Percentiles rank a stretch among this genome's conserved stretches.
Evolutionary conservation across 2,888 invertebrate genomes (phyloP).

Genomic region (Eudasyphora cyanicolor): DNA sequence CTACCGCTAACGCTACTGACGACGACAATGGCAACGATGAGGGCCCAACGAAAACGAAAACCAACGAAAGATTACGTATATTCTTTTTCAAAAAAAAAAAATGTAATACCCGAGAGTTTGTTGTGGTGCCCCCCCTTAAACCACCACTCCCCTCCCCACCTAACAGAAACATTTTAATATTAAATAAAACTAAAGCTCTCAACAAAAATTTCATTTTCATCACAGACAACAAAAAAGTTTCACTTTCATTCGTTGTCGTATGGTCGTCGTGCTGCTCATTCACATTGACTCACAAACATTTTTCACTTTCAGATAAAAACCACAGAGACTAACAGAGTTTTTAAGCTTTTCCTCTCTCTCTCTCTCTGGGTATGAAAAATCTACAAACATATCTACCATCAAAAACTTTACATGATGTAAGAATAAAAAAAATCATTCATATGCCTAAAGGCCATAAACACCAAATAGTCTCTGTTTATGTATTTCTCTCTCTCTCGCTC

Average conservation of each 20-base stretch:
- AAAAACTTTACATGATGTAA: constrained; percentile 34
- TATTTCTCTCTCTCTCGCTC: not conserved
- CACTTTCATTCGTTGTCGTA: constrained; percentile 59
- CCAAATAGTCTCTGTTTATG: constrained; percentile 17
- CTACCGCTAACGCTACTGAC: constrained; percentile 24
- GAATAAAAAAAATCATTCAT: constrained; percentile 51
- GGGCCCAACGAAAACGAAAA: constrained; percentile 20
- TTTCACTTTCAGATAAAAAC: constrained; percentile 46
- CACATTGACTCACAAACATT: not conserved
- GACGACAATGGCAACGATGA: not conserved
- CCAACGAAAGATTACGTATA: constrained; percentile 60
- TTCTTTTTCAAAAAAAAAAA: constrained; percentile 51
- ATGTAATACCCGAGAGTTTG: constrained; percentile 48
- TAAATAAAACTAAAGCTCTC: constrained; percentile 54
- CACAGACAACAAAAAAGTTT: constrained; percentile 53
- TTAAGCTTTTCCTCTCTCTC: not conserved
- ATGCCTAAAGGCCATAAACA: constrained; percentile 58
- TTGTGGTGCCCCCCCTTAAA: not conserved
- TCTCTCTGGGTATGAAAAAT: not conserved
- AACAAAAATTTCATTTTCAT: constrained; percentile 38
- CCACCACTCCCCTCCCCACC: not conserved
- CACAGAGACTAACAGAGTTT: not conserved
- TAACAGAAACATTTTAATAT: too few relatives aligned
- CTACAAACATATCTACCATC: too few relatives aligned
- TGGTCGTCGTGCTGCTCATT: not conserved